Conservation (phyloP, 2,113 vertebrate species). For the Catharus fuscescens region DNA sequence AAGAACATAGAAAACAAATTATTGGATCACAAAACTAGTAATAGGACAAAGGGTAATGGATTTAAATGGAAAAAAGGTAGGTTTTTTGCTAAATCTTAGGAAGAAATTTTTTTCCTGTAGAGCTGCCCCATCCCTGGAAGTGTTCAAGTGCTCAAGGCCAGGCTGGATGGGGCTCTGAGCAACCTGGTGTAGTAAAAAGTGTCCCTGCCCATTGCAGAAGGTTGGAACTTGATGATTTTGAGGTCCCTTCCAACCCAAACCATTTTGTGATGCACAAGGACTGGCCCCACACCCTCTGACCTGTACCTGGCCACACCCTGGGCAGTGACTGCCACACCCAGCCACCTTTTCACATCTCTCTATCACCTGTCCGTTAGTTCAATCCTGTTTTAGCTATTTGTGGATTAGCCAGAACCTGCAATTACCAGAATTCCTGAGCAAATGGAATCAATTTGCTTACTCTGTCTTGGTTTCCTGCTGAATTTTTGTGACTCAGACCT, state of each 20-base stretch:
- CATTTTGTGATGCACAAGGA: neutral
- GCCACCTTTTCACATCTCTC: neutral
- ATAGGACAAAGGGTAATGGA: too few species aligned
- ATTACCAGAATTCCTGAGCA: neutral
- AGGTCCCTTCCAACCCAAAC: neutral
- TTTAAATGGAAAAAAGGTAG: neutral
- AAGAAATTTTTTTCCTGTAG: neutral
- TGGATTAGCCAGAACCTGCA: neutral
- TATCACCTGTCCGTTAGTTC: neutral
- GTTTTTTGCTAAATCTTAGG: neutral
- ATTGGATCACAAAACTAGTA: neutral
- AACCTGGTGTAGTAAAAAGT: rapidly evolving
- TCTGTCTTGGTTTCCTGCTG: neutral
- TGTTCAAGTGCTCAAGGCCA: too few species aligned
- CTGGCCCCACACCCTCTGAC: neutral
- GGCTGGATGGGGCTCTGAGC: neutral
- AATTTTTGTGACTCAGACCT: neutral
- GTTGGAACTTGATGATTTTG: neutral
- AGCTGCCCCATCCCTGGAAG: neutral
- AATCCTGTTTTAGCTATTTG: neutral
- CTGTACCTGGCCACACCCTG: rapidly evolving
- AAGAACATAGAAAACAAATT: neutral
- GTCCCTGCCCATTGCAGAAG: neutral
- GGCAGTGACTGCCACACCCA: neutral
- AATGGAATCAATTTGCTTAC: neutral